These are phyloP conservation scores for Silurus meridionalis DNA, from an alignment of 2,113 vertebrate genomes.

Conservation along the genomic window DNA sequence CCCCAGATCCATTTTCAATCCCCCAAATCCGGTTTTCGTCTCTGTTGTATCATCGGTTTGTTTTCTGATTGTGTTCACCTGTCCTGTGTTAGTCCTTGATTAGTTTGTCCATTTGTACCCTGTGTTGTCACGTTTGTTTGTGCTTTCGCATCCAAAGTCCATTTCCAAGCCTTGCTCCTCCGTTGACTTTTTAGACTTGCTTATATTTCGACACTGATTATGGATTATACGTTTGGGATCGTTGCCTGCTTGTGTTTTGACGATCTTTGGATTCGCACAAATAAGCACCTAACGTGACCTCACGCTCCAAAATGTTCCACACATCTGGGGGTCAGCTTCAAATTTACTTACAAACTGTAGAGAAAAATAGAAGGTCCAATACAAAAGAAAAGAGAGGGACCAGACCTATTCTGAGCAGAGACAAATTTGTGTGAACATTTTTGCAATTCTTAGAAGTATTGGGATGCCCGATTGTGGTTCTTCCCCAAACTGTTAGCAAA, in stretches of 20 bases:
- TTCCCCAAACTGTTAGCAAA: no score
- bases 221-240: neutral
- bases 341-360: neutral
- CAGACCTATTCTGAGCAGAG: neutral
- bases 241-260: neutral
- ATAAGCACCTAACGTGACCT: neutral
- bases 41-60: neutral
- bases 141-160: neutral
- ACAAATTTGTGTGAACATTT: neutral
- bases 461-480: no score
- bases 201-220: neutral
- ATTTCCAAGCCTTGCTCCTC: neutral
- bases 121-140: neutral
- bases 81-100: neutral
- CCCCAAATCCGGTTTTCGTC: neutral
- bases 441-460: no score
- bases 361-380: neutral
- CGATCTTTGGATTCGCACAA: neutral
- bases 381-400: neutral
- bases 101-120: neutral
- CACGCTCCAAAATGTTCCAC: neutral
- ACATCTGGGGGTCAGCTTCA: neutral
- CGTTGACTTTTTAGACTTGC: neutral
- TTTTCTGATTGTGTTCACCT: neutral
- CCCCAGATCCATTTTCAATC: no score